Conservation (phyloP, 2,888 invertebrate genomes). For the Bruchidius siliquastri region DNA sequence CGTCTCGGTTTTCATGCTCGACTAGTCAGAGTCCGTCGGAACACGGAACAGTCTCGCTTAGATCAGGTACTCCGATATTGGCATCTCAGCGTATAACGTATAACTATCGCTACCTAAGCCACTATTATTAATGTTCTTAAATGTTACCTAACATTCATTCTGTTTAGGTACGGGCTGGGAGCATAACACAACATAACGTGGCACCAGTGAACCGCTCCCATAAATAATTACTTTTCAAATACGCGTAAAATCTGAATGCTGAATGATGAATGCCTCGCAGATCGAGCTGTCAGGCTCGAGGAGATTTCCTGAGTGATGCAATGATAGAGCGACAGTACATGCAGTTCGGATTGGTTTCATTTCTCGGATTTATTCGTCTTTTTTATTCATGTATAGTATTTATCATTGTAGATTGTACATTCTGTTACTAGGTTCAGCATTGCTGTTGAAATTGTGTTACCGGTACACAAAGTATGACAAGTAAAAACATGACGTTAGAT, state of each 20-base stretch:
- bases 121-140: neutral
- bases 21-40: neutral
- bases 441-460: no score
- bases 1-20: neutral
- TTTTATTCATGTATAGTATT: no score
- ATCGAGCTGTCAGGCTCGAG: neutral
- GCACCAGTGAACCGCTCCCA: neutral
- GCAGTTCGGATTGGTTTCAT: no score
- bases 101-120: neutral
- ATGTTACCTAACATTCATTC: neutral
- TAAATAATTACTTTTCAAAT: neutral
- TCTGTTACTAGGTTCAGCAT: no score
- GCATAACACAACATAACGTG: no score
- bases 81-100: neutral
- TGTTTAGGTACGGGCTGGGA: neutral
- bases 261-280: neutral
- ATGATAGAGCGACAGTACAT: neutral
- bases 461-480: no score
- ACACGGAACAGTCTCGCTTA: neutral
- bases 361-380: no score
- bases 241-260: neutral
- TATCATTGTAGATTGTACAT: no score
- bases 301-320: neutral
- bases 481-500: no score
- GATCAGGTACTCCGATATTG: neutral